Base-by-base conservation (phyloP, 2,888 invertebrate species). In the Cheilosia vulpina region DNA sequence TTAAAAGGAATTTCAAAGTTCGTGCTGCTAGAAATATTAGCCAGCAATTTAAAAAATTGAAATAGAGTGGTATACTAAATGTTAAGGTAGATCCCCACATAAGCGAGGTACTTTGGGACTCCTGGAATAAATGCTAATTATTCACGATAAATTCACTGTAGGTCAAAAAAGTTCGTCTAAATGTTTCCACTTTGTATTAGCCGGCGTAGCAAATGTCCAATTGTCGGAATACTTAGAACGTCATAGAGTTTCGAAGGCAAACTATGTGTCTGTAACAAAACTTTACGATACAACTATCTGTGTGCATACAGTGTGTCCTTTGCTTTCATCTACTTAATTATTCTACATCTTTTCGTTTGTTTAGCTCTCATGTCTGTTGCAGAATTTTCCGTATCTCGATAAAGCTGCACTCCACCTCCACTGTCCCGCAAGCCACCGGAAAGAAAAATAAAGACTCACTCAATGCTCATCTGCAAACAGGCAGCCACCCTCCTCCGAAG, bases 291-390 rank as follows among this genome's bases (percentile, higher is more conserved):
- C 38, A 41, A 62, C 13, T 4, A 11, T 43, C 19, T 43, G 41
- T 43, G 41, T 69, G 43, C 60, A 45, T 31, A 31, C 31, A n/a
- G 62, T 75, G 15, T 52, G 62, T 63, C 76, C 69, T 57, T 68
- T 57, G 45, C 45, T 58, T 69, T 76, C 65, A 71, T 81, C 85
- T 72, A 58, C 81, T 85, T 85, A 85, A 85, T 85, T 85, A 85
- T 85, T 85, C 85, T 53, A 57, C 62, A 76, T 71, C 57, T 41
- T 13, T 77, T 72, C 57, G 81, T 85, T 72, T 85, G 81, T 72
- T 72, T 81, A 77, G 81, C 57, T 68, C 81, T 85, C 63, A 66
- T 81, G 85, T 83, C 81, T 85, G 85, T 77, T 85, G 85, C 85
- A 85, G 76, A 84, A 80, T 80, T 80, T 69, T 65, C 63, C 55